Base-by-base conservation (phyloP, 2,113 vertebrate genomes). In the Phoxinus phoxinus region DNA sequence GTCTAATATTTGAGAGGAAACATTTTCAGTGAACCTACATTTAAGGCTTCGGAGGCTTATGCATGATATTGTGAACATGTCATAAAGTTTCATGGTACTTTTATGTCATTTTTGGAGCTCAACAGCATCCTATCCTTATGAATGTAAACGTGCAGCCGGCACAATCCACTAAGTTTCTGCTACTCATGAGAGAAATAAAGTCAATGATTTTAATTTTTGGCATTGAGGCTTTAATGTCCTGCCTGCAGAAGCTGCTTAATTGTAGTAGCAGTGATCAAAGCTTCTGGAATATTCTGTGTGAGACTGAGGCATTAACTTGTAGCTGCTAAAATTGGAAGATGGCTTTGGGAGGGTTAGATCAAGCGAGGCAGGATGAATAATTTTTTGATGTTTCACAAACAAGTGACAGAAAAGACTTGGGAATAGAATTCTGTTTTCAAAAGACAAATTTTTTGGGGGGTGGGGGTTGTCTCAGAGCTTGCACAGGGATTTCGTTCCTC, bases 241-340 rank as follows among this genome's bases (percentile, higher is more conserved):
- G 37, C 3, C 69, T 27, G 71, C n/a, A 73, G 23, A 46, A 35
- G 11, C 6, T 79, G 56, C 12, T 79, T 4, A 41, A 9, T 12
- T 41, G 48, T 37, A 41, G 35, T 44, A 44, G 77, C 23, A 7
- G 12, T 79, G 23, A 79, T 61, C 23, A 59, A 59, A 59, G 30
- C 53, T 58, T 59, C 53, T 41, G 11, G 30, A 79, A 79, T 15
- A 78, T 53, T 46, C 10, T 30, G 4, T 73, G 69, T 63, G 71
- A 58, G 51, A 41, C 12, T 59, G 3, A 79, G 32, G 32, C 19
- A 79, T 79, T 79, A 41, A 41, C 23, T 48, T 46, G 15, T 41
- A 74, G 72, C 41, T 74, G n/a, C 41, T 74, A 74, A 74, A 74
- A 48, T 74, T 27, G 23, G 41, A 74, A 74, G n/a, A 74, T 46